A percentile compares a stretch with the other conserved stretches of the same genome.
phyloP scores from a whole-genome alignment of 2,113 vertebrate species.

The Cebidichthys violaceus region DNA sequence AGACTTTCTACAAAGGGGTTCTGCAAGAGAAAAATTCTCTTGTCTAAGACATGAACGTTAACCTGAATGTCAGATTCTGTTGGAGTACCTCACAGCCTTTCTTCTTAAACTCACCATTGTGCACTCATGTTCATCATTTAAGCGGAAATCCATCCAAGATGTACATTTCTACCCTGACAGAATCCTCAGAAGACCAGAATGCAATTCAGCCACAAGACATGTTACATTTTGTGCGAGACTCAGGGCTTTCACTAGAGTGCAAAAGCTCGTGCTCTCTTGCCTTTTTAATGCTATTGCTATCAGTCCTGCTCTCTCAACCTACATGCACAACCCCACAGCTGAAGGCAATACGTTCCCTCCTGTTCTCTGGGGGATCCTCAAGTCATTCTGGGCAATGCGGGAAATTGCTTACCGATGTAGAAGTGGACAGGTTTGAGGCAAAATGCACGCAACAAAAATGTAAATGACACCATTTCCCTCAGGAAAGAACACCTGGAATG shows the following conservation, averaged over 20 bases:
- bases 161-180: neutral
- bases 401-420: conserved; percentile 58
- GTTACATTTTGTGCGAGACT: conserved; percentile 26
- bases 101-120: neutral
- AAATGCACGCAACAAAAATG: conserved; percentile 38
- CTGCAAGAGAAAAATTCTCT: neutral
- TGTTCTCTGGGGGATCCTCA: conserved; percentile 46
- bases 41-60: too few relatives aligned
- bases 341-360: conserved; percentile 42
- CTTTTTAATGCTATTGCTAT: conserved; percentile 50
- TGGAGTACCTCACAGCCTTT: neutral
- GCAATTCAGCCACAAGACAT: conserved; percentile 27
- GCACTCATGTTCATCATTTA: neutral
- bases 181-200: conserved; percentile 40
- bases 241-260: conserved; percentile 22
- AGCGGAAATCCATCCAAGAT: conserved; percentile 18
- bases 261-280: conserved; percentile 26
- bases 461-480: conserved; percentile 50
- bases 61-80: neutral
- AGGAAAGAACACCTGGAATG: conserved; percentile 33
- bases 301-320: conserved; percentile 47
- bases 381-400: conserved; percentile 50
- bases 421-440: conserved; percentile 45
- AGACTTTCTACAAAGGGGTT: neutral
- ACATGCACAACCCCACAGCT: conserved; percentile 51